Base-by-base conservation (phyloP, 2,113 vertebrate species). In the Aythya baeri region DNA sequence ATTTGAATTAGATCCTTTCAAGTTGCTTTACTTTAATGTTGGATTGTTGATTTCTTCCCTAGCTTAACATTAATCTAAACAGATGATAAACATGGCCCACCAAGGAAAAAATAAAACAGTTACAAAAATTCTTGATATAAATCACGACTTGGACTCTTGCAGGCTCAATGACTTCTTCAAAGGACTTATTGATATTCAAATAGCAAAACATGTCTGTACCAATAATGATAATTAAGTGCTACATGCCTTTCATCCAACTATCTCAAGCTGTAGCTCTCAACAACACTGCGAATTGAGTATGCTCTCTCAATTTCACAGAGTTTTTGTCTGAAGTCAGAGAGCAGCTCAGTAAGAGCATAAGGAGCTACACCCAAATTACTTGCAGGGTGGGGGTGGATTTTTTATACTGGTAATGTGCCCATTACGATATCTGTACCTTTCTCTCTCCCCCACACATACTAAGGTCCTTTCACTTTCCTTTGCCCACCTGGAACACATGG, bases 141-240 rank as follows among this genome's bases (percentile, higher is more conserved):
- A 95, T 91, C 78, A 96, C 72, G 44, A 88, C 75, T 84, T 90
- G 66, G 55, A 83, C 89, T 93, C 3, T 2, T 77, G 17, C 59
- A 93, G 57, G 17, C 84, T 94, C 89, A 91, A 59, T 88, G 89
- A 89, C 63, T 94, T 83, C 91, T 95, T 96, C 96, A 97, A 96
- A 93, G 88, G 26, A 83, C 79, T 94, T 91, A 95, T 21, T 94
- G 87, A 89, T 93, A 96, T 94, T 96, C 75, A 88, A 43, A 80
- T 8, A 89, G 61, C 86, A 94, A 88, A 96, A 93, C 38, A 91
- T 46, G 79, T 78, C 79, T 71, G 89, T 88, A 91, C 72, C 63
- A 95, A 86, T 93, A 94, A 93, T 38, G 32, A 86, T 93, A 97
- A 97, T 94, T 89, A 93, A 94, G 72, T 86, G 88, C 68, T 94